phyloP scores from a whole-genome alignment of 2,797 vertebrate genomes.

The Loriculus beryllinus region DNA sequence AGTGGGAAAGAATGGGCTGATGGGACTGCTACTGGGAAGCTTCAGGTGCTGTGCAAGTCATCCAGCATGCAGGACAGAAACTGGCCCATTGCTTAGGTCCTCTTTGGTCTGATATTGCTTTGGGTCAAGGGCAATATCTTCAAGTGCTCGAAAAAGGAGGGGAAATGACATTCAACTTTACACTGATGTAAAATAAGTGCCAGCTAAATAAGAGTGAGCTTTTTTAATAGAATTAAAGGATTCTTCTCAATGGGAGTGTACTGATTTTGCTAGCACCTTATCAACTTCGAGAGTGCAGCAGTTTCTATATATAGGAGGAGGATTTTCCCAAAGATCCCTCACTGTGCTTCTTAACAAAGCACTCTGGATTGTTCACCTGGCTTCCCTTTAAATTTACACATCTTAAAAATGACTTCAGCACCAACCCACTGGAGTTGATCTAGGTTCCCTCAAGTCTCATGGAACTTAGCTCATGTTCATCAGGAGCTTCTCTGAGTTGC shows the following conservation, averaged over 20 bases:
- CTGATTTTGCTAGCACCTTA: not conserved
- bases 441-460: slow-evolving; percentile 61
- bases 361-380: slow-evolving; percentile 19
- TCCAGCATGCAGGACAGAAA: not conserved
- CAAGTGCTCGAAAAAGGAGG: not conserved
- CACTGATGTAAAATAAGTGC: not conserved
- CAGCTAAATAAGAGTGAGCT: not conserved
- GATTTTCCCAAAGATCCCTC: not conserved
- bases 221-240: not conserved
- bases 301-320: not conserved
- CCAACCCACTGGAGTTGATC: slow-evolving; percentile 55
- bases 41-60: not conserved
- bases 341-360: not conserved
- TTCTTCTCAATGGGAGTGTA: not conserved
- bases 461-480: slow-evolving; percentile 58
- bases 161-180: not conserved
- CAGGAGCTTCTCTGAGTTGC: slow-evolving; percentile 65
- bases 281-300: not conserved
- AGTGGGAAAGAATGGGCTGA: not conserved
- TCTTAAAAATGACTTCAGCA: slow-evolving; percentile 55
- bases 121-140: not conserved
- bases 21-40: not conserved
- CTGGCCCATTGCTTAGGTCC: not conserved
- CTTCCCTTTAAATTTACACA: slow-evolving; percentile 58
- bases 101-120: not conserved